Conservation (phyloP, 1,140 invertebrate genomes). For the Drosophila athabasca region DNA sequence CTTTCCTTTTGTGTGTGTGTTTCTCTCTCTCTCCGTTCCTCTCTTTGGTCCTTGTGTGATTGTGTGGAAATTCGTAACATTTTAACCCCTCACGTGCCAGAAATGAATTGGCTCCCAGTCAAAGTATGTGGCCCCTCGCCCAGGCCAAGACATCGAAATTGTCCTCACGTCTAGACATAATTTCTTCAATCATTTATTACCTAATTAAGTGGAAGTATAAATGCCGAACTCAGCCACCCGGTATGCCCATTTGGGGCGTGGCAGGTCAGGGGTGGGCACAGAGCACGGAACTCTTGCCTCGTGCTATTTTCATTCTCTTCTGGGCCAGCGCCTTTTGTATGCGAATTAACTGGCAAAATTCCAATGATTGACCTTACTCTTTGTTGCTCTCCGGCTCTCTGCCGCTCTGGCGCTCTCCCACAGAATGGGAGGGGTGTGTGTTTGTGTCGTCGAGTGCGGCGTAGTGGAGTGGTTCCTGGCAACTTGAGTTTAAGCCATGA, state of each 20-base stretch:
- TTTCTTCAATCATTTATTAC: constrained; percentile 84
- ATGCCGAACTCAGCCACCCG: constrained; percentile 75
- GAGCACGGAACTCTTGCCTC: constrained; percentile 18
- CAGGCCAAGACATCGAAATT: constrained; percentile 70
- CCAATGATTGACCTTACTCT: constrained; percentile 79
- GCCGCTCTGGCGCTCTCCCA: not conserved
- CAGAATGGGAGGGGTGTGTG: constrained; percentile 9
- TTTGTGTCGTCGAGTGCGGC: constrained; percentile 32
- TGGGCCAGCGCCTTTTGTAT: constrained; percentile 65
- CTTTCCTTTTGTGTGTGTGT: constrained; percentile 4
- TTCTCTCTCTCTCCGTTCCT: not conserved
- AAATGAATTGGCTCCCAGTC: constrained; percentile 69
- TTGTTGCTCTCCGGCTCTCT: constrained; percentile 35
- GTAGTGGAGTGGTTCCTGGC: constrained; percentile 51
- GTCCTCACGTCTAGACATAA: constrained; percentile 84
- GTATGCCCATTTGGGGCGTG: constrained; percentile 48
- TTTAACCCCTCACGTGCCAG: constrained; percentile 75
- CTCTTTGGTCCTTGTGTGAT: constrained; percentile 5
- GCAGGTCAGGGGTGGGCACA: constrained; percentile 30
- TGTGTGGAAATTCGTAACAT: constrained; percentile 67
- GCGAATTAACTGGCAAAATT: constrained; percentile 81
- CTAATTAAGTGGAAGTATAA: constrained; percentile 84
- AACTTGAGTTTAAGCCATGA: constrained; percentile 64
- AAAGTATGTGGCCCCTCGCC: constrained; percentile 6
- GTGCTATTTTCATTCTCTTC: constrained; percentile 47